phyloP scores from a whole-genome alignment of 2,888 invertebrate genomes.

The Dryobota labecula region DNA sequence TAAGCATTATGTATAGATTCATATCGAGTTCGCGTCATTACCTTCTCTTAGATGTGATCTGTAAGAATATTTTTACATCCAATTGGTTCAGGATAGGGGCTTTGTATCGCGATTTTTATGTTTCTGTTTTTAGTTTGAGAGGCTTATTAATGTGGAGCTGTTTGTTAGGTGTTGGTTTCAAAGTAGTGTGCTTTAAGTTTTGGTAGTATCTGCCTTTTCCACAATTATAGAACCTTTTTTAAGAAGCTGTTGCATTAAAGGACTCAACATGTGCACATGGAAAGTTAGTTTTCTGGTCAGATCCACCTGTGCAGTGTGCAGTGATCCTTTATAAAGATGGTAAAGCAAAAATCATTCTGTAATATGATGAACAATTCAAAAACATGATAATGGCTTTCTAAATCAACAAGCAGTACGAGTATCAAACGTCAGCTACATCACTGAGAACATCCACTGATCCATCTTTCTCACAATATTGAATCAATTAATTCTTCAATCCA shows the following conservation, averaged over 20 bases:
- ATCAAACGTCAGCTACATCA: conserved; percentile 9
- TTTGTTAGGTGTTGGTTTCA: conserved; percentile 8
- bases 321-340: neutral
- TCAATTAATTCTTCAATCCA: conserved; percentile 84
- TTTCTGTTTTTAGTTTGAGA: conserved; percentile 51
- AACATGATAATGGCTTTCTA: neutral
- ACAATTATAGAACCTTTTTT: neutral
- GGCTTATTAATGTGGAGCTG: conserved; percentile 17
- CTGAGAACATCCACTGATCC: conserved; percentile 29
- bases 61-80: conserved; percentile 70
- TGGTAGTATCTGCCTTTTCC: neutral
- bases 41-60: conserved; percentile 78
- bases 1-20: conserved; percentile 74
- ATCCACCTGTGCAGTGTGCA: neutral
- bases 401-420: conserved; percentile 20
- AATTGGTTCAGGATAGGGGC: conserved; percentile 64
- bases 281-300: neutral
- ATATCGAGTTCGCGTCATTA: conserved; percentile 81
- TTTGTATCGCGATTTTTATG: conserved; percentile 54
- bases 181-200: neutral
- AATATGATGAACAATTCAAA: neutral
- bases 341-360: neutral
- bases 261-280: neutral
- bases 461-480: conserved; percentile 72
- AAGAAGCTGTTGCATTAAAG: neutral